These are phyloP conservation scores for Triplophysa siluroides DNA, from an alignment of 2,113 vertebrate species.

Conservation along the genomic window DNA sequence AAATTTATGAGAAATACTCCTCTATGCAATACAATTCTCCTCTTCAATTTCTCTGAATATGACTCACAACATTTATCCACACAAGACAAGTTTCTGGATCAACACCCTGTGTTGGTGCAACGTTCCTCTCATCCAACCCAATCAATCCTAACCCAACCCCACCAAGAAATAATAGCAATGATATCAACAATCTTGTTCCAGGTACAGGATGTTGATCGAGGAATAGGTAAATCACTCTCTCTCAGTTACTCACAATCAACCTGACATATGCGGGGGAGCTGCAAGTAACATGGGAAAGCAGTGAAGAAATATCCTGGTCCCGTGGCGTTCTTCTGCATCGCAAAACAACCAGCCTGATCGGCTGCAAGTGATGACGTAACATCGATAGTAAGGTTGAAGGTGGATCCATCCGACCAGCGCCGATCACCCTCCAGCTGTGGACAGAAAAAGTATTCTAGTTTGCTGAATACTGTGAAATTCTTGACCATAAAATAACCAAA, in stretches of 20 bases:
- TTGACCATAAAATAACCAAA: too few species aligned
- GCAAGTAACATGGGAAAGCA: slow-evolving; percentile 81
- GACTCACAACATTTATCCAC: not conserved
- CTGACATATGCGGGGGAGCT: slow-evolving; percentile 86
- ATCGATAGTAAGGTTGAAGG: slow-evolving; percentile 69
- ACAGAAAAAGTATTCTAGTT: not conserved
- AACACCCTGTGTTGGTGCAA: slow-evolving; percentile 8
- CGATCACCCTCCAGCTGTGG: slow-evolving; percentile 79
- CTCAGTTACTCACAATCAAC: slow-evolving; percentile 78
- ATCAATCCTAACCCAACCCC: not conserved
- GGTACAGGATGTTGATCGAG: slow-evolving; percentile 15
- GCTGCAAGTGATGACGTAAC: slow-evolving; percentile 68
- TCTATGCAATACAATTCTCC: not conserved
- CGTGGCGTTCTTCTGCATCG: slow-evolving; percentile 79
- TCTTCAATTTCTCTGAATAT: not conserved
- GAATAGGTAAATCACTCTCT: not conserved
- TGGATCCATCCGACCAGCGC: slow-evolving; percentile 80
- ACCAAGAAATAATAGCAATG: not conserved
- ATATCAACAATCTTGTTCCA: slow-evolving; percentile 3
- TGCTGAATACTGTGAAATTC: too few species aligned
- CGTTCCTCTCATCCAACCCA: not conserved
- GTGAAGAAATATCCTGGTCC: slow-evolving; percentile 79
- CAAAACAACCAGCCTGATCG: slow-evolving; percentile 83
- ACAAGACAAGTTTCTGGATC: slow-evolving; percentile 4
- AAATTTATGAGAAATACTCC: too few species aligned